A percentile compares a stretch with the other conserved stretches of the same genome.
Evolutionary conservation across 2,113 vertebrate genomes (phyloP).

Genomic region (Promerops cafer): DNA sequence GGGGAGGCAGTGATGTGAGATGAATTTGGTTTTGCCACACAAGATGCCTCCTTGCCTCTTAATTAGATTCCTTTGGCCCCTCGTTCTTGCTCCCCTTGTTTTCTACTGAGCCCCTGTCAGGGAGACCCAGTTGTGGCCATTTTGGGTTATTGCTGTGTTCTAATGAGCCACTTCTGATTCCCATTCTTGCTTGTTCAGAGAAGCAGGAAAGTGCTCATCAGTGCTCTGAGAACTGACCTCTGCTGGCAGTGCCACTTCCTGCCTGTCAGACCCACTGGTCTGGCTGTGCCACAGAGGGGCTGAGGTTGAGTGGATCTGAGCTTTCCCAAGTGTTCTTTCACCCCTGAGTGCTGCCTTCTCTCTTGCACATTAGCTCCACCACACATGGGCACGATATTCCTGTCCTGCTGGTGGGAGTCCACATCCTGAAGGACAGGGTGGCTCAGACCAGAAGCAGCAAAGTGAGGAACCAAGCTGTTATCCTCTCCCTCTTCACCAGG

Average conservation of each 20-base stretch:
- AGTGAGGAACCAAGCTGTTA: neutral
- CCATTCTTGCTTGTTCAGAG: neutral
- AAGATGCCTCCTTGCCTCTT: neutral
- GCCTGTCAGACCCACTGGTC: neutral
- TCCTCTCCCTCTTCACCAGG: neutral
- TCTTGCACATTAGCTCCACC: neutral
- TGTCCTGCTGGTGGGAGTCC: neutral
- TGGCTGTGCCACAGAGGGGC: rapidly evolving
- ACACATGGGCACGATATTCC: rapidly evolving
- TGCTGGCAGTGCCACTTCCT: neutral
- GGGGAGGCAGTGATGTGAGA: neutral
- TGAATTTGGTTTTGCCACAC: neutral
- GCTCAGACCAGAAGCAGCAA: neutral
- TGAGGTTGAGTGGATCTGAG: neutral
- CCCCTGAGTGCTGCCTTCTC: neutral
- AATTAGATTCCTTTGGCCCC: neutral
- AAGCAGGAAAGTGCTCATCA: neutral
- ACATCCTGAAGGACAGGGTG: neutral
- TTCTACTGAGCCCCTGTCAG: neutral
- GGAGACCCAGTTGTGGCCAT: neutral
- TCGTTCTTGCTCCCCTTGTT: neutral
- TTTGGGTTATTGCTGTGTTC: neutral
- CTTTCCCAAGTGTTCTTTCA: neutral
- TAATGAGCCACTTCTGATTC: neutral
- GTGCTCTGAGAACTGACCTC: neutral